Conservation (phyloP, 2,113 vertebrate species). For the Oncorhynchus mykiss region DNA sequence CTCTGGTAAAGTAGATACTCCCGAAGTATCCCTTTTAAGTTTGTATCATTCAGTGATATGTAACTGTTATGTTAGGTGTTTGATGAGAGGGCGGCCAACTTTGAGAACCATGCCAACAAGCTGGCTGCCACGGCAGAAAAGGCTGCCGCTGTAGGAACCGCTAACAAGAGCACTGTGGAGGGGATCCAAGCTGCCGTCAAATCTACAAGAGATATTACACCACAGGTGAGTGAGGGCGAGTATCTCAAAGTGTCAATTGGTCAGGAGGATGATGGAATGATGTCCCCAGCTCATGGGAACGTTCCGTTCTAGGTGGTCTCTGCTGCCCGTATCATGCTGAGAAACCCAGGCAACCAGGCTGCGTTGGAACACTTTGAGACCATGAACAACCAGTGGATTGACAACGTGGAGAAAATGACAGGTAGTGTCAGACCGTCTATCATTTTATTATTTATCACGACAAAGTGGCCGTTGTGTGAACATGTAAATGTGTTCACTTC, state of each 20-base stretch:
- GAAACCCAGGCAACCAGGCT: conserved; percentile 96
- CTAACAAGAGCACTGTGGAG: conserved; percentile 94
- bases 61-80: conserved; percentile 79
- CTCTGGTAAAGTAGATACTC: too few relatives aligned
- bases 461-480: too few relatives aligned
- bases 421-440: conserved; percentile 62
- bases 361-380: conserved; percentile 97
- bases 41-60: neutral
- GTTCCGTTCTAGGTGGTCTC: conserved; percentile 82
- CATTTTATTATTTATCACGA: neutral
- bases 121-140: conserved; percentile 96
- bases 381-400: conserved; percentile 99
- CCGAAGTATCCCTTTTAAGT: neutral
- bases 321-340: conserved; percentile 92
- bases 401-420: conserved; percentile 99
- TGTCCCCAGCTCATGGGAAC: conserved; percentile 8
- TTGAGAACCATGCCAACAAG: conserved; percentile 89
- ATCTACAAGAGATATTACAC: conserved; percentile 92
- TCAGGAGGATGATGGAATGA: neutral
- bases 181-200: conserved; percentile 96
- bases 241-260: neutral
- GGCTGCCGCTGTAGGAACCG: conserved; percentile 94
- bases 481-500: too few relatives aligned
- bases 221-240: conserved; percentile 77
- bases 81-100: conserved; percentile 91